phyloP scores from a whole-genome alignment of 30 jellyfish, hydroid and myxozoan genomes.

The Rhopilema esculentum region DNA sequence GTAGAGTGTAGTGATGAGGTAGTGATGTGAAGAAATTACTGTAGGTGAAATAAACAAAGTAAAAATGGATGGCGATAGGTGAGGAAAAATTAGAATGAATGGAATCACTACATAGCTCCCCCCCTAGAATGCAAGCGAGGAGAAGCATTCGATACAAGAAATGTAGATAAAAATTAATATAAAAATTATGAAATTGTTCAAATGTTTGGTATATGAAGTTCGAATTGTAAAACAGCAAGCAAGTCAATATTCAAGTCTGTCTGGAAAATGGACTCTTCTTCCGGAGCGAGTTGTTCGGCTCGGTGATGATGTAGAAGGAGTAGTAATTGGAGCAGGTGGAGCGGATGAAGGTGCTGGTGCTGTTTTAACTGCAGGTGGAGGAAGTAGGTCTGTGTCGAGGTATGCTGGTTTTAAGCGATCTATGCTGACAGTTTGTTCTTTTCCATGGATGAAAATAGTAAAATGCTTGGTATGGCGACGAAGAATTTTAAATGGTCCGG shows the following conservation, averaged over 20 bases:
- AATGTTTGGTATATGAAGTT: not conserved
- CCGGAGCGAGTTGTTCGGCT: constrained; percentile 55
- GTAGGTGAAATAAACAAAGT: too few species aligned
- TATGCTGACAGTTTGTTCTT: constrained; percentile 27
- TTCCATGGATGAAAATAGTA: constrained; percentile 9
- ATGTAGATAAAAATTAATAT: not conserved
- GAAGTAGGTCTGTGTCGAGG: constrained; percentile 44
- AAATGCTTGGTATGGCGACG: constrained; percentile 29
- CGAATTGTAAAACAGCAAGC: not conserved
- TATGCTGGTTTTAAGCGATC: constrained; percentile 73
- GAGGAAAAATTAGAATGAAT: too few species aligned
- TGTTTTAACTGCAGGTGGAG: constrained; percentile 12
- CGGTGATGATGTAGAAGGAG: constrained; percentile 12
- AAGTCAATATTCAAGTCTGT: constrained; percentile 14
- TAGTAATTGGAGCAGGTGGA: not conserved
- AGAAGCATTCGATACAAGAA: not conserved
- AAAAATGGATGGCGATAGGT: too few species aligned
- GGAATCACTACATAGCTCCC: too few species aligned
- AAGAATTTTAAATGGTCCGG: constrained; percentile 47
- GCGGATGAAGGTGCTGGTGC: constrained; percentile 5
- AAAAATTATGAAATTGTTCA: not conserved
- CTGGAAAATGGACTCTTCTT: constrained; percentile 35
- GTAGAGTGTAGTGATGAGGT: too few species aligned
- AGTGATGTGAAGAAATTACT: too few species aligned
- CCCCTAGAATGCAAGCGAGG: not conserved